Evolutionary conservation across 1,140 invertebrate species (phyloP).

Genomic region (Drosophila nigrodunni): DNA sequence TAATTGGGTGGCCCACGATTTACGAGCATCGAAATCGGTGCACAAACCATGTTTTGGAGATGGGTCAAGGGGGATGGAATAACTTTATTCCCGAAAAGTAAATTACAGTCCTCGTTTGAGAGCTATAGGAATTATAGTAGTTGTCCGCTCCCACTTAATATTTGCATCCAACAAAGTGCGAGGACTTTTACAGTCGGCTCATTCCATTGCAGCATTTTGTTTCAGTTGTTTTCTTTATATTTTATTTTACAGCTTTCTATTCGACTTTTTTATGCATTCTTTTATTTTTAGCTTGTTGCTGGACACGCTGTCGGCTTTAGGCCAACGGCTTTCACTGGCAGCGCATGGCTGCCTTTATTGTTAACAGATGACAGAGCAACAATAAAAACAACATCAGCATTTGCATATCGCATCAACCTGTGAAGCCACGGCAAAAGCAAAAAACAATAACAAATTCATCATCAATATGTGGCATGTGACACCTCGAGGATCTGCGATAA

Average conservation of each 20-base stretch:
- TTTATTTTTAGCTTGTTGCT: conserved; percentile 40
- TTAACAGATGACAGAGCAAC: conserved; percentile 58
- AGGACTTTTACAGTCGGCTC: no score
- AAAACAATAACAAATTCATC: conserved; percentile 15
- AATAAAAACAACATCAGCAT: conserved; percentile 6
- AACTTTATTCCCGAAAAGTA: no score
- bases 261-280: not conserved
- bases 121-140: no score
- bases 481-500: conserved; percentile 22
- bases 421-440: not conserved
- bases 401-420: conserved; percentile 25
- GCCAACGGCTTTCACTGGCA: conserved; percentile 26
- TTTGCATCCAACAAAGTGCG: no score
- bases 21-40: no score
- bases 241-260: conserved; percentile 4
- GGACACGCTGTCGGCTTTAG: conserved; percentile 24
- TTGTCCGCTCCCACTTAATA: no score
- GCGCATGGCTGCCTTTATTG: conserved; percentile 55
- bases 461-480: conserved; percentile 21
- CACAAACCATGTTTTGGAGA: no score
- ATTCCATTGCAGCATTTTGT: no score
- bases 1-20: no score
- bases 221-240: not conserved
- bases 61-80: no score
- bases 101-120: no score